These are phyloP conservation scores for Monomorium pharaonis DNA, from an alignment of 1,140 invertebrate genomes.

Conservation along the genomic window DNA sequence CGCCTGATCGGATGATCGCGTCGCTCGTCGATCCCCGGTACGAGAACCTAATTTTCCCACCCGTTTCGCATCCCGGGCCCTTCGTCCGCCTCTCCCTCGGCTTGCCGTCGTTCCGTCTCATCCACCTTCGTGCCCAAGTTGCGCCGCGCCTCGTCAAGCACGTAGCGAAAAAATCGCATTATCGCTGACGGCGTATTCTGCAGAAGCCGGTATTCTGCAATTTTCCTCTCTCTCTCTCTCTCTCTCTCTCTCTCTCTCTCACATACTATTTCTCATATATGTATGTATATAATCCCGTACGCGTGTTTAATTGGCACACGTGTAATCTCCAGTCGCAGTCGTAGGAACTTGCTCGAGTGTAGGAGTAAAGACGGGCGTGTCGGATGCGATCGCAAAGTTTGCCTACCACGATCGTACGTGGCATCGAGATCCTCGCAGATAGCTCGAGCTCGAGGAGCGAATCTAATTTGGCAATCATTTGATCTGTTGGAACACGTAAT, in stretches of 20 bases:
- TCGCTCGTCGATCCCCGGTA: neutral
- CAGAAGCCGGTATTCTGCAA: neutral
- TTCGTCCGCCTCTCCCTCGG: neutral
- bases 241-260: neutral
- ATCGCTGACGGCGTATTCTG: conserved; percentile 1
- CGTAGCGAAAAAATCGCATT: conserved; percentile 60
- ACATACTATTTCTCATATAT: neutral
- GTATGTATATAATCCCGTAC: neutral
- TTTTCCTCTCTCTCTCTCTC: neutral
- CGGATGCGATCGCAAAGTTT: conserved; percentile 29
- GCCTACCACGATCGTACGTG: conserved; percentile 17
- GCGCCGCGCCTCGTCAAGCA: conserved; percentile 34
- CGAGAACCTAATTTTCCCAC: conserved; percentile 52
- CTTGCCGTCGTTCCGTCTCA: neutral
- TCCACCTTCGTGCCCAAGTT: conserved; percentile 33
- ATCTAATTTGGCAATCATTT: conserved; percentile 42
- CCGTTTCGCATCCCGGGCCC: neutral
- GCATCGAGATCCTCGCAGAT: neutral
- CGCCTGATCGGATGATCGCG: conserved; percentile 53
- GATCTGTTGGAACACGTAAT: conserved; percentile 26
- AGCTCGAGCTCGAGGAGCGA: neutral
- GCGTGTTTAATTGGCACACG: conserved; percentile 32
- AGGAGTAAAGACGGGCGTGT: conserved; percentile 20
- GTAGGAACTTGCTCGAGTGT: conserved; percentile 20
- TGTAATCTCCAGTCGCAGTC: conserved; percentile 21